Evolutionary conservation across 2,797 vertebrate genomes (phyloP), one percentile per base, ranked within the genome.

Genomic region (Micromesistius poutassou): DNA sequence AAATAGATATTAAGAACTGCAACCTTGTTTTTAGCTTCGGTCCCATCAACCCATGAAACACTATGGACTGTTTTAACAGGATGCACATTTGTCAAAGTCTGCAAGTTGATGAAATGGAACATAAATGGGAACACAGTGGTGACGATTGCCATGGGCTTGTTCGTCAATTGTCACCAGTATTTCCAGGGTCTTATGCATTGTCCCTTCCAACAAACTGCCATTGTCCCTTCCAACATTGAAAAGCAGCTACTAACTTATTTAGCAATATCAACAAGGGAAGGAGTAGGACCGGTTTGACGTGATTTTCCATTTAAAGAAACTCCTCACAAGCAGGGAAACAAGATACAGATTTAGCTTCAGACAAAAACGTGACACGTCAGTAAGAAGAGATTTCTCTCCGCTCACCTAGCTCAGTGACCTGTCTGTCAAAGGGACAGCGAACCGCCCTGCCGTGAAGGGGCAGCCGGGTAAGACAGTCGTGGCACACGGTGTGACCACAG

Each of bases 401-500:
- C 95, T 93, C 91, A 99, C 98, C 97, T 89, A 99, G 90, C 78
- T 98, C 98, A 5, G 97, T 99, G 88, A 96, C 97, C 91, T 99
- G 97, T 79, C 97, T 93, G 94, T 98, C 98, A 78, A 99, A 99
- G 76, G 97, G 98, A 89, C 98, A 99, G 82, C 97, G 96, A 76
- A 99, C 94, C 5, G 97, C 97, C 90, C 97, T 91, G 77, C 97
- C 97, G 8, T 98, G 97, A 19, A 99, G 95, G 55, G 98, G 97
- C 77, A 99, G 91, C 70, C 98, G 95, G 38, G 98, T 99, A 1
- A 99, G 95, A 82, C 98, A 99, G 79, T 99, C 98, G 40, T 99
- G 97, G 86, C 98, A 99, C 72, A 99, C 98, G 0, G 98, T 99
- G 87, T 99, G 97, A 30, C 98, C 98, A 73, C 98, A 99, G 55